Evolutionary conservation across 2,113 vertebrate species (phyloP).

Genomic region (Poeciliopsis prolifica): DNA sequence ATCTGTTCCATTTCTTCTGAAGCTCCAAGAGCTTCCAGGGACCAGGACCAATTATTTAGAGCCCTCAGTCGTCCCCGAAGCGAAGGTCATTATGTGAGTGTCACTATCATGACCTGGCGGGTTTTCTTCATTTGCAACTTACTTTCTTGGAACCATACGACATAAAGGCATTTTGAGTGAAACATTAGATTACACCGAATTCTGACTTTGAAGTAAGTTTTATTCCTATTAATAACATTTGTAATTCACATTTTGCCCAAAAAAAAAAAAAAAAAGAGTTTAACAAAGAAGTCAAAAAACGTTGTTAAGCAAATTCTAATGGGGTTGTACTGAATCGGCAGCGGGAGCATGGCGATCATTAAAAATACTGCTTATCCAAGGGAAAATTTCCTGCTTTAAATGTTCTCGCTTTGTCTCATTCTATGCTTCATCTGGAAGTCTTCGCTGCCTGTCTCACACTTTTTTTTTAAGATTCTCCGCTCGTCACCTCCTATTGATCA

Average conservation of each 20-base stretch:
- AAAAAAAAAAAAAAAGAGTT: constrained; percentile 28
- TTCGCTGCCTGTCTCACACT: constrained; percentile 48
- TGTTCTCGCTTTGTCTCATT: constrained; percentile 75
- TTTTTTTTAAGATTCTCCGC: constrained; percentile 61
- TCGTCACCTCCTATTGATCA: constrained; percentile 94
- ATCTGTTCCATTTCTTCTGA: constrained; percentile 56
- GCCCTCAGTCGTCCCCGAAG: constrained; percentile 62
- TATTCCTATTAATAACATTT: constrained; percentile 66
- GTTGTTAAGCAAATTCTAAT: constrained; percentile 66
- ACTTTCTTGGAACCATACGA: constrained; percentile 57
- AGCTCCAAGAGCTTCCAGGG: constrained; percentile 69
- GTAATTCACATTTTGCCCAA: constrained; percentile 25
- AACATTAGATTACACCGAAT: constrained; percentile 28
- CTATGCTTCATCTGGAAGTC: constrained; percentile 74
- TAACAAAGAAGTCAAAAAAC: constrained; percentile 62
- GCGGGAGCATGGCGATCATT: constrained; percentile 69
- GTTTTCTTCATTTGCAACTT: constrained; percentile 65
- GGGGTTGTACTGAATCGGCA: constrained; percentile 43
- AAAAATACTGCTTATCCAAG: constrained; percentile 83
- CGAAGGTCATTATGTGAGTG: constrained; percentile 72
- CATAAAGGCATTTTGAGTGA: neutral
- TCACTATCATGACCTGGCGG: constrained; percentile 57
- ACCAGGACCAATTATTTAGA: constrained; percentile 75
- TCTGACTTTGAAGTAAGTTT: constrained; percentile 26
- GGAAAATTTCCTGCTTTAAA: constrained; percentile 77